phyloP scores from a whole-genome alignment of 1,140 invertebrate species.

The Listronotus oregonensis region DNA sequence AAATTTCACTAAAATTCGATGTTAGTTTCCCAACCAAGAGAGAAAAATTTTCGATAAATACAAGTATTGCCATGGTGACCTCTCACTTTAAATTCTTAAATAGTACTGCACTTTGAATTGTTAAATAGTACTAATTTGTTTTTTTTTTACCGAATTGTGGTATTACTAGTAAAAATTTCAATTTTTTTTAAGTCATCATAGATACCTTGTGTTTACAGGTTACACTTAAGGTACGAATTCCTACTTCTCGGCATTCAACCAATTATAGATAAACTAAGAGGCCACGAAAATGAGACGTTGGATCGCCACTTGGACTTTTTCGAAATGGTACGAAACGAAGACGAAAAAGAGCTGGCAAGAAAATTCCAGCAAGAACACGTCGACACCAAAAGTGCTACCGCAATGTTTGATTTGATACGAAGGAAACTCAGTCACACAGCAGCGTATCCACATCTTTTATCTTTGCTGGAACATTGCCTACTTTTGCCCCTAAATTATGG shows the following conservation, averaged over 20 bases:
- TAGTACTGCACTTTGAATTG: too few relatives aligned
- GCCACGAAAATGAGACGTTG: conserved; percentile 91
- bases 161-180: too few relatives aligned
- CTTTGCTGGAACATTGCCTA: conserved; percentile 88
- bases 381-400: conserved; percentile 90
- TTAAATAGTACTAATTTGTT: too few relatives aligned
- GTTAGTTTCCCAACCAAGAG: too few relatives aligned
- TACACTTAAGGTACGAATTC: conserved; percentile 95
- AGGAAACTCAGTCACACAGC: conserved; percentile 90
- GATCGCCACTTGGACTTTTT: conserved; percentile 95
- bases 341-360: conserved; percentile 91
- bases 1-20: too few relatives aligned
- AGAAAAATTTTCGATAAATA: too few relatives aligned
- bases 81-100: too few relatives aligned
- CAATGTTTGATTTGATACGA: conserved; percentile 92
- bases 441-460: conserved; percentile 91
- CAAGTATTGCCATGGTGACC: too few relatives aligned
- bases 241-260: conserved; percentile 97
- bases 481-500: conserved; percentile 84
- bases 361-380: conserved; percentile 91
- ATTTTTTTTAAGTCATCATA: too few relatives aligned
- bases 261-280: conserved; percentile 89
- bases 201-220: conserved; percentile 56
- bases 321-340: conserved; percentile 96
- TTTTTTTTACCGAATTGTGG: too few relatives aligned